Percentiles rank a stretch among this genome's conserved stretches.
Evolutionary conservation across 2,888 invertebrate species (phyloP).

Genomic region (Andrena haemorrhoa): DNA sequence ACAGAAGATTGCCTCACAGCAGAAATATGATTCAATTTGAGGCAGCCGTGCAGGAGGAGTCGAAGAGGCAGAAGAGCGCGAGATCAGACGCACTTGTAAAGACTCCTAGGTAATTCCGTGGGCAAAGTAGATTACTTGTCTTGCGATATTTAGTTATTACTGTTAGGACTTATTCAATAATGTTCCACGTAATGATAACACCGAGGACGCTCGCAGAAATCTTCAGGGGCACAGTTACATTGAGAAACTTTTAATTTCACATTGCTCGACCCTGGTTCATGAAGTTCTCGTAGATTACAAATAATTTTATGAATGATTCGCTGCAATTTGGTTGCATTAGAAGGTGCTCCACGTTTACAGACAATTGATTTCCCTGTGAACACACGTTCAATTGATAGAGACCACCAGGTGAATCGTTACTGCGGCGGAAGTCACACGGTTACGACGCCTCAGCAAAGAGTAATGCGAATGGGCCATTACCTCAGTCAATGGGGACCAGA

Average conservation of each 20-base stretch:
- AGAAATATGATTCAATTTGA: slow-evolving; percentile 85
- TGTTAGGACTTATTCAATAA: neutral
- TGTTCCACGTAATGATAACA: neutral
- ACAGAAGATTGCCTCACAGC: slow-evolving; percentile 83
- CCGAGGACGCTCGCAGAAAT: neutral
- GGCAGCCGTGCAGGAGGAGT: slow-evolving; percentile 80
- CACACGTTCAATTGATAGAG: slow-evolving; percentile 65
- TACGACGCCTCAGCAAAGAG: slow-evolving; percentile 90
- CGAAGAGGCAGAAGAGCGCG: slow-evolving; percentile 72
- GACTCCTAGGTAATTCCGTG: slow-evolving; percentile 66
- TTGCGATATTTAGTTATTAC: neutral
- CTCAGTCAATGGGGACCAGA: slow-evolving; percentile 89
- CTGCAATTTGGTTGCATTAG: neutral
- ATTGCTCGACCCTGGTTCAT: too few relatives aligned
- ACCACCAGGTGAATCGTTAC: slow-evolving; percentile 89
- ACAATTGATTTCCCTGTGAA: neutral
- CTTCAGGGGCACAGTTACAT: too few relatives aligned
- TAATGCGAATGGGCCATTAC: slow-evolving; percentile 89
- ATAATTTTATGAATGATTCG: neutral
- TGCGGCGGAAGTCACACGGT: slow-evolving; percentile 92
- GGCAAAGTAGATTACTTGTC: neutral
- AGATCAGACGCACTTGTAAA: slow-evolving; percentile 65
- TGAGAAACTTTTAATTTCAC: too few relatives aligned
- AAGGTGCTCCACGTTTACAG: neutral
- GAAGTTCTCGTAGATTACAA: too few relatives aligned